Evolutionary conservation across 2,888 invertebrate species (phyloP).

Genomic region (Diaprepes abbreviatus): DNA sequence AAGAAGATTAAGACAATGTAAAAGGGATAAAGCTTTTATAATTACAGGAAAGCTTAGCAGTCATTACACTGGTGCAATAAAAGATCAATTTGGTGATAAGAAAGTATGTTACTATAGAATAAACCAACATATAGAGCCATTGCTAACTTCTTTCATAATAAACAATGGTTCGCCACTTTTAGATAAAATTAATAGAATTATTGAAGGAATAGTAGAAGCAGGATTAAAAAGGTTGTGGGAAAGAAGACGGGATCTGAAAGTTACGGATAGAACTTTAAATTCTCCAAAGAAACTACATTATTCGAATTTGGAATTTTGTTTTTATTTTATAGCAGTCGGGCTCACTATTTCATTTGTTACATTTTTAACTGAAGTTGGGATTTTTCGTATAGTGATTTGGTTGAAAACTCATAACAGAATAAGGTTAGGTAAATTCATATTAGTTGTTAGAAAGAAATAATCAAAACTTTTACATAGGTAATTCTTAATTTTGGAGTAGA

Average conservation of each 20-base stretch:
- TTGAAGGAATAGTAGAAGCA: constrained; percentile 20
- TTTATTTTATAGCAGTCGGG: constrained; percentile 12
- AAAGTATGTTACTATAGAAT: constrained; percentile 29
- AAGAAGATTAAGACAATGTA: neutral
- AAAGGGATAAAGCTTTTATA: constrained; percentile 14
- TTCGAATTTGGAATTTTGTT: constrained; percentile 10
- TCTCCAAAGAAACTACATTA: constrained; percentile 10
- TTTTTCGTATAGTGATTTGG: no score
- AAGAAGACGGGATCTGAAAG: constrained; percentile 4
- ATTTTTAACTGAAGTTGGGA: constrained; percentile 22
- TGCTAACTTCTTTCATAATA: constrained; percentile 1
- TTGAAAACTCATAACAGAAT: neutral
- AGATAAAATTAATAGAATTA: constrained; percentile 14
- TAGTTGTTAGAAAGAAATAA: no score
- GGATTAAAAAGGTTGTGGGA: constrained; percentile 29
- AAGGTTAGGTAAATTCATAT: no score
- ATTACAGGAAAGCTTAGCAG: neutral
- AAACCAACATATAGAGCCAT: constrained; percentile 2
- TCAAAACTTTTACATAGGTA: no score
- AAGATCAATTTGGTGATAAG: constrained; percentile 20
- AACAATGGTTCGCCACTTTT: constrained; percentile 22
- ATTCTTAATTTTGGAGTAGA: no score
- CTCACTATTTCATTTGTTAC: neutral
- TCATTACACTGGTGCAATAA: constrained; percentile 3
- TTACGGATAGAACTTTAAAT: constrained; percentile 1